These are phyloP conservation scores for Perca schrenkii DNA, from an alignment of 2,113 vertebrate species.

Conservation along the genomic window DNA sequence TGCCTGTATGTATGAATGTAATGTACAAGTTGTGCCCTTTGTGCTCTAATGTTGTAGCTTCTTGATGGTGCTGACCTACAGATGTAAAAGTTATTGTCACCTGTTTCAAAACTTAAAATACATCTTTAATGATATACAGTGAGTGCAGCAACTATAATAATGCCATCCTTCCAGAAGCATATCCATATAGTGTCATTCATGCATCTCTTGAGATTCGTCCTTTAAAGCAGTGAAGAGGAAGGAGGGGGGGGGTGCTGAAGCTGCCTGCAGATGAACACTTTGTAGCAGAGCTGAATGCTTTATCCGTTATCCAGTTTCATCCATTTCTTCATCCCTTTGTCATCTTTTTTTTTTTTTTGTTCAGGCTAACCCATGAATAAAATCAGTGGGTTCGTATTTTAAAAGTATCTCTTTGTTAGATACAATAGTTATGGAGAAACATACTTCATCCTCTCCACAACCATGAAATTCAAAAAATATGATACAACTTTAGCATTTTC, in stretches of 20 bases:
- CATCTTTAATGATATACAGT: background rate
- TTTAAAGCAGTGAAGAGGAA: slow-evolving; percentile 29
- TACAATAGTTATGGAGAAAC: background rate
- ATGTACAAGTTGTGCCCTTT: background rate
- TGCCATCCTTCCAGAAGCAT: slow-evolving; percentile 11
- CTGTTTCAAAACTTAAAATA: slow-evolving; percentile 23
- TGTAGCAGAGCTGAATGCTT: slow-evolving; percentile 38
- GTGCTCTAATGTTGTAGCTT: background rate
- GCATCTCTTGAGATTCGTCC: slow-evolving; percentile 49
- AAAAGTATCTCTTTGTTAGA: background rate
- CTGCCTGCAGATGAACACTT: slow-evolving; percentile 39
- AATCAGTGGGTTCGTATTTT: background rate
- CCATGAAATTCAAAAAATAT: background rate
- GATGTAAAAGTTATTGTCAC: background rate
- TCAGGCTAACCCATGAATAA: background rate
- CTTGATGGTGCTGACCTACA: slow-evolving; percentile 18
- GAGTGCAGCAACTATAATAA: slow-evolving; percentile 3
- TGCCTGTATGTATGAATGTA: background rate
- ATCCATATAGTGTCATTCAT: slow-evolving; percentile 18
- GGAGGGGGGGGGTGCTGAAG: background rate
- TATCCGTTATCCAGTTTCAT: slow-evolving; percentile 13
- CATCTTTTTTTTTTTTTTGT: background rate
- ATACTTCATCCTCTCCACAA: background rate
- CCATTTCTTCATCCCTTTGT: background rate
- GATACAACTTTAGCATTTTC: background rate